phyloP scores from a whole-genome alignment of 2,888 invertebrate genomes.

The Cerastis leucographa region DNA sequence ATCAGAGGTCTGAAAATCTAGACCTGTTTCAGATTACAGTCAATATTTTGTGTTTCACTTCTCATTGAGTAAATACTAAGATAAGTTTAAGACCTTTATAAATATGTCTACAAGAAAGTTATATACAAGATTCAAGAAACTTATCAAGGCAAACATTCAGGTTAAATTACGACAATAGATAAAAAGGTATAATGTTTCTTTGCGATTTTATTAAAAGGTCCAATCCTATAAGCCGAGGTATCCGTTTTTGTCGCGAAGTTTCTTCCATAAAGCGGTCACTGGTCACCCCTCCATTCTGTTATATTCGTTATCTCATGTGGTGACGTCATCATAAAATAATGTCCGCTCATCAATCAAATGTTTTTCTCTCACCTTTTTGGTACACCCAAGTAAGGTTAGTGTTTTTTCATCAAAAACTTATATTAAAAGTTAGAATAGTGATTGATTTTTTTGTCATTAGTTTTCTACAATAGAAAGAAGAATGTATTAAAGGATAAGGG shows the following conservation, averaged over 20 bases:
- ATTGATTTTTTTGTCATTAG: conserved; percentile 9
- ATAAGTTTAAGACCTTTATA: not conserved
- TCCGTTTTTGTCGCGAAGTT: conserved; percentile 53
- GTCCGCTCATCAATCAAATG: conserved; percentile 69
- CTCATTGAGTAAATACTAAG: not conserved
- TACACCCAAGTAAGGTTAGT: conserved; percentile 25
- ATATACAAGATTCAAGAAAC: conserved; percentile 10
- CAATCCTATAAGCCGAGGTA: conserved; percentile 52
- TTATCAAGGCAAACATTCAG: conserved; percentile 12
- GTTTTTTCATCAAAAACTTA: conserved; percentile 37
- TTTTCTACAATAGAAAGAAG: not conserved
- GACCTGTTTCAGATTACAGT: not conserved
- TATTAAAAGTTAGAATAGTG: not conserved
- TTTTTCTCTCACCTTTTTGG: conserved; percentile 56
- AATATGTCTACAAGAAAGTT: conserved; percentile 6
- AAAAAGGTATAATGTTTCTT: conserved; percentile 20
- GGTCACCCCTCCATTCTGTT: conserved; percentile 57
- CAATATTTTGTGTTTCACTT: not conserved
- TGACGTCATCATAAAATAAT: conserved; percentile 65
- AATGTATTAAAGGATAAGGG: not conserved
- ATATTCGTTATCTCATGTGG: conserved; percentile 65
- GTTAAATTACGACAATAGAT: conserved; percentile 44
- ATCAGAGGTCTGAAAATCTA: not conserved
- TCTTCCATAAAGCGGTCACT: conserved; percentile 56
- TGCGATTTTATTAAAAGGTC: conserved; percentile 51